A percentile compares a stretch with the other conserved stretches of the same genome.
Conservation (phyloP, 2,113 vertebrate species). For the Piprites chloris region DNA sequence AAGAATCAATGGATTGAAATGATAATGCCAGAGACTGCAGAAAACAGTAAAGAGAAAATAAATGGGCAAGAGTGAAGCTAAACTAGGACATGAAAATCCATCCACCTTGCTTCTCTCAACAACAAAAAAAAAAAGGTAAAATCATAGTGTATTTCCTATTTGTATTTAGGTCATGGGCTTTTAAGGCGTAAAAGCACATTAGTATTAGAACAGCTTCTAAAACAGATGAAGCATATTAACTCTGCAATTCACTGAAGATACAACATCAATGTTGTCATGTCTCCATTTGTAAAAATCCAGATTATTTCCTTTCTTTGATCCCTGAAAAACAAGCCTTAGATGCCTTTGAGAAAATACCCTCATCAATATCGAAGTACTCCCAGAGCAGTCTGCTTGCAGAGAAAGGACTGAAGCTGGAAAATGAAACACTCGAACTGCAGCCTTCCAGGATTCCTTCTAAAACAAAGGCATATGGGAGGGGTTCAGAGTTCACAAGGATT, state of each 20-base stretch:
- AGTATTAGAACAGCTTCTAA: slow-evolving; percentile 16
- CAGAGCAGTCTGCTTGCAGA: neutral
- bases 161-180: slow-evolving; percentile 19
- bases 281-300: slow-evolving; percentile 32
- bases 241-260: neutral
- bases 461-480: neutral
- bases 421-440: neutral
- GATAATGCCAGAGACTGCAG: neutral
- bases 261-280: neutral
- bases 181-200: slow-evolving; percentile 2
- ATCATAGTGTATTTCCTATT: neutral
- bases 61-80: neutral
- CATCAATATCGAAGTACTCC: neutral
- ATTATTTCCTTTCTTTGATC: slow-evolving; percentile 43
- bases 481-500: neutral
- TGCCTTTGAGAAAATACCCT: slow-evolving; percentile 10
- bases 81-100: neutral
- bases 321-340: neutral
- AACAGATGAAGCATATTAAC: slow-evolving; percentile 22
- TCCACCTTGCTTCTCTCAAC: neutral
- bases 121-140: neutral
- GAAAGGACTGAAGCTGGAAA: neutral
- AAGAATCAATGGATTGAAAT: slow-evolving; percentile 30
- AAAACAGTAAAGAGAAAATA: neutral
- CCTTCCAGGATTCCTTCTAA: neutral